A percentile compares a stretch with the other conserved stretches of the same genome.
Evolutionary conservation across 2,113 vertebrate genomes (phyloP).

Genomic region (Hippocampus guttulatus): DNA sequence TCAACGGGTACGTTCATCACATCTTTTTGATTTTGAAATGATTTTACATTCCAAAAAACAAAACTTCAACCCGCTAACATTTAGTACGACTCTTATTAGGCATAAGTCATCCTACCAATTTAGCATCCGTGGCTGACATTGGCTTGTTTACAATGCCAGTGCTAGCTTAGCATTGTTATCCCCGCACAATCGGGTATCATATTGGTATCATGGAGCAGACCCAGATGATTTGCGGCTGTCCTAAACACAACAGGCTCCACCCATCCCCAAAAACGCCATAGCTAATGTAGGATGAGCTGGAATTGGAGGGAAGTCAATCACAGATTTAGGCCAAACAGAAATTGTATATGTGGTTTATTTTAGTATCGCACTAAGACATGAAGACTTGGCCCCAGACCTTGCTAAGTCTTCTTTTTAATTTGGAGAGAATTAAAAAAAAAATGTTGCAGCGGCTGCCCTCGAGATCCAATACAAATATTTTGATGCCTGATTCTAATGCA

Average conservation of each 20-base stretch:
- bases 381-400: neutral
- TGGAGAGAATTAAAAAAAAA: neutral
- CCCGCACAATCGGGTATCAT: neutral
- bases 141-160: neutral
- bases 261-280: neutral
- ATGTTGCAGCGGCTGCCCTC: neutral
- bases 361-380: neutral
- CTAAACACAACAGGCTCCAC: neutral
- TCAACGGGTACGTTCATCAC: too few relatives aligned
- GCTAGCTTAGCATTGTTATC: neutral
- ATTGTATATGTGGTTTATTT: neutral
- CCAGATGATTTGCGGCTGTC: neutral
- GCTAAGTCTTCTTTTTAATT: neutral
- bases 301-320: neutral
- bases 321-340: neutral
- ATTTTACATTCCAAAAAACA: too few relatives aligned
- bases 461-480: neutral
- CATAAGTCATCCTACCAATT: neutral
- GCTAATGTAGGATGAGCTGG: neutral
- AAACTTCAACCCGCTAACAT: too few relatives aligned
- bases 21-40: too few relatives aligned
- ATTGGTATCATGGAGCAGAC: neutral
- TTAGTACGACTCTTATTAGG: too few relatives aligned
- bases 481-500: neutral
- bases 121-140: neutral